Conservation (phyloP, 2,888 invertebrate genomes). For the Epistrophella euchroma region DNA sequence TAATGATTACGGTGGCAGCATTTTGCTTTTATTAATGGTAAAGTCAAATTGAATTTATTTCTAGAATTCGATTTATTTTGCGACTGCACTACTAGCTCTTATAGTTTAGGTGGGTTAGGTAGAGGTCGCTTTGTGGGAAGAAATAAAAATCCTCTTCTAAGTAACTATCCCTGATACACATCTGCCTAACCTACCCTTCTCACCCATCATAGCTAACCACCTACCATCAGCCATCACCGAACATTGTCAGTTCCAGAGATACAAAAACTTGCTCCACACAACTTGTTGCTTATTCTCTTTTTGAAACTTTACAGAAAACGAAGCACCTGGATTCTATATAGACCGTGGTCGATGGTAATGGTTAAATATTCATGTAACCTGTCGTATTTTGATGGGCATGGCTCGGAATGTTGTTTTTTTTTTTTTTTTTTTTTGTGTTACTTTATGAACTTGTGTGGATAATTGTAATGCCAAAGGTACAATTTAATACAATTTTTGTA, state of each 20-base stretch:
- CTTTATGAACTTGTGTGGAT: conserved; percentile 62
- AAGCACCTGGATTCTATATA: conserved; percentile 1
- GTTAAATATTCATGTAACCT: conserved; percentile 52
- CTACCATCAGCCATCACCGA: neutral
- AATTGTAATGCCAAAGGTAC: conserved; percentile 66
- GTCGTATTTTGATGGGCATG: conserved; percentile 38
- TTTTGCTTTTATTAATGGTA: neutral
- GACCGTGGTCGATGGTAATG: conserved; percentile 14
- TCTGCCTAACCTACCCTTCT: neutral
- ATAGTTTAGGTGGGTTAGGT: too few species aligned
- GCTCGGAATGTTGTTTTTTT: conserved; percentile 17
- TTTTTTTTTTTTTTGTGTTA: neutral
- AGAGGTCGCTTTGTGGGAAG: neutral
- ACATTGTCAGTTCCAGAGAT: conserved; percentile 5
- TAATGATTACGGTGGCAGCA: neutral
- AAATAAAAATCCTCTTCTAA: conserved; percentile 10
- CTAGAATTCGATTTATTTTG: neutral
- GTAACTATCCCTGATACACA: neutral
- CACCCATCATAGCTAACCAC: conserved; percentile 14
- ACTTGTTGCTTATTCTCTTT: conserved; percentile 65
- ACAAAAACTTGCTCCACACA: conserved; percentile 21
- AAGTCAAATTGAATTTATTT: neutral
- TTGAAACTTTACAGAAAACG: neutral
- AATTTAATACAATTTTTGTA: conserved; percentile 53
- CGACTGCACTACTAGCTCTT: neutral